Conservation (phyloP, 30 jellyfish, hydroid and myxozoan species). For the Aurelia coerulea region DNA sequence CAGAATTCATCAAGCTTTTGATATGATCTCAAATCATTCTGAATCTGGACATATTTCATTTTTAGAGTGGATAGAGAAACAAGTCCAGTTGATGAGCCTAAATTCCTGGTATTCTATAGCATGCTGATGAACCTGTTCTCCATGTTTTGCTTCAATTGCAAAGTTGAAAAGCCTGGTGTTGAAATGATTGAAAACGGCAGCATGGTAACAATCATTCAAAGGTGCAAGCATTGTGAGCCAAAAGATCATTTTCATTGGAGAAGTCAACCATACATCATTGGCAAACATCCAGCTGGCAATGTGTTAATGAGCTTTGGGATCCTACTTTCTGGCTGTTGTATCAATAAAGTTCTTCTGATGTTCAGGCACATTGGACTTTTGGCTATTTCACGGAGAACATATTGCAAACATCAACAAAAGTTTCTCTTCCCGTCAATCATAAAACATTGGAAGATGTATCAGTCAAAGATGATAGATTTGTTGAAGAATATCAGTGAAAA, state of each 20-base stretch:
- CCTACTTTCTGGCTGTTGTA: conserved; percentile 10
- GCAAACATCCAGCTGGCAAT: conserved; percentile 36
- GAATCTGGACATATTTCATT: no score
- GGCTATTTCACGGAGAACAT: conserved; percentile 1
- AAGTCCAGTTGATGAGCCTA: conserved; percentile 23
- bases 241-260: conserved; percentile 1
- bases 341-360: conserved; percentile 17
- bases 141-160: conserved; percentile 36
- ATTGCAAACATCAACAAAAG: background rate
- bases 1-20: no score
- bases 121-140: conserved; percentile 16
- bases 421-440: no score
- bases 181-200: conserved; percentile 12
- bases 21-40: no score
- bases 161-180: background rate
- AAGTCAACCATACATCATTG: conserved; percentile 18
- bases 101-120: conserved; percentile 13
- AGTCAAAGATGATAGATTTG: background rate
- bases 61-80: conserved; percentile 1
- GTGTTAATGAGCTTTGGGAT: conserved; percentile 24
- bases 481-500: background rate
- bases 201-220: conserved; percentile 14
- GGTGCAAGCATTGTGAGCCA: conserved; percentile 7
- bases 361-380: conserved; percentile 32
- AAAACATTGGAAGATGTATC: background rate